Percentiles rank a stretch among this genome's conserved stretches.
Conservation (phyloP, 2,113 vertebrate genomes). For the Micromys minutus region DNA sequence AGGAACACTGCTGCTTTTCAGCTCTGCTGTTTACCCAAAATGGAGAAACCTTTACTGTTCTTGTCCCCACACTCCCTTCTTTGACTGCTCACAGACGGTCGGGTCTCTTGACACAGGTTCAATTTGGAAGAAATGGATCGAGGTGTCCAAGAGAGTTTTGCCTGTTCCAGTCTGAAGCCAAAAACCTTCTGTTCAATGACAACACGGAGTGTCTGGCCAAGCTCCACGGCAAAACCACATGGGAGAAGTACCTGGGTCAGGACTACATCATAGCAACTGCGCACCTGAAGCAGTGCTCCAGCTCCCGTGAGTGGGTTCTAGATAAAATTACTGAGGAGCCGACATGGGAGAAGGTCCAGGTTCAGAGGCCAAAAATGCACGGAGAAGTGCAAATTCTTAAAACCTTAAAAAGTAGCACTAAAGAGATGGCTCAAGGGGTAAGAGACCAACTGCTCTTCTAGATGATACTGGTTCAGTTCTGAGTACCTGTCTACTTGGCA, state of each 20-base stretch:
- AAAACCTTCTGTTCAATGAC: constrained; percentile 86
- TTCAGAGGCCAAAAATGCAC: neutral
- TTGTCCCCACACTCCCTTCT: fast-evolving
- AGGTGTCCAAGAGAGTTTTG: constrained; percentile 69
- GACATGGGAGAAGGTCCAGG: fast-evolving
- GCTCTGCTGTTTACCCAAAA: neutral
- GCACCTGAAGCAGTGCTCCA: constrained; percentile 80
- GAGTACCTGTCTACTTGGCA: neutral
- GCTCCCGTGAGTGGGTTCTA: constrained; percentile 76
- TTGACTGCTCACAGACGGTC: neutral
- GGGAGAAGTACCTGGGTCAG: constrained; percentile 75
- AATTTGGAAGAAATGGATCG: constrained; percentile 72
- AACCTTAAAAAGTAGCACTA: neutral
- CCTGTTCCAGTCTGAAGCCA: constrained; percentile 81
- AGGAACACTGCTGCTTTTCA: neutral
- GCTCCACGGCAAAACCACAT: constrained; percentile 34
- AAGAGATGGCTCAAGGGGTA: neutral
- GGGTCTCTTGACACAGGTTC: constrained; percentile 61
- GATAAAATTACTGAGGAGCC: fast-evolving
- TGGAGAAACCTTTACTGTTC: neutral
- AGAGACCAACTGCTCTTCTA: neutral
- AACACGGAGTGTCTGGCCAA: constrained; percentile 83
- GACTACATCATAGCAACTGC: constrained; percentile 72
- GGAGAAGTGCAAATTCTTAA: neutral
- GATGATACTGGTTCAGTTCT: neutral